Base-by-base conservation (phyloP, 1,140 invertebrate genomes). In the Hetaerina americana region DNA sequence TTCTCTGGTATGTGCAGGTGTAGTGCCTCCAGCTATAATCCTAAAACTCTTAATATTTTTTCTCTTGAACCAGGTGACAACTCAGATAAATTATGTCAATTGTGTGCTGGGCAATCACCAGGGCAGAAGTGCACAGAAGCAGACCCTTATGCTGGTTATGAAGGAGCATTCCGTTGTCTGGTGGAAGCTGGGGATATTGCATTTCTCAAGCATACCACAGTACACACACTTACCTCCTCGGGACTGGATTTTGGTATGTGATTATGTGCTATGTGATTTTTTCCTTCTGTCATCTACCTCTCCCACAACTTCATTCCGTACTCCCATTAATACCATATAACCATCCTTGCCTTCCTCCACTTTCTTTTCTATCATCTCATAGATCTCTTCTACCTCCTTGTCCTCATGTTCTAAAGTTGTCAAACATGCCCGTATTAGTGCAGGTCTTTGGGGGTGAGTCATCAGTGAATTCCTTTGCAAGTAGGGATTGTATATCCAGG, bases 81-180 rank as follows among this genome's bases (percentile, higher is more conserved):
- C 81, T 90, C 90, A 15, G 85, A 90, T 73, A 84, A 86, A 72
- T 84, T 98, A 5, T 99, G 96, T 81, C 84, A 89, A 66, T 79
- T 97, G 0, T 99, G 96, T 80, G 85, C 86, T 40, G 93, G 94
- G 18, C 87, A 89, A 75, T 83, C 90, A 18, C 87, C 89, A 15
- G 90, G 89, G 2, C 85, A 86, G 5, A 88, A 88, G 73, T 98
- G 96, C 80, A 93, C 94, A 0, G 86, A 89, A 68, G 85, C 87
- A 6, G 96, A 98, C 84, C 92, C 92, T 0, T 96, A 93, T 81
- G 90, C 92, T 68, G 94, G 95, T 0, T 96, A 94, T 78, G 87
- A 91, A 79, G 95, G 95, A 5, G 94, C 95, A 5, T 91, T 97
- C 72, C 85, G 87, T 73, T 98, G 95, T 81, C 83, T 98, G 0